Conservation (phyloP, 2,113 vertebrate species). For the Channa argus region DNA sequence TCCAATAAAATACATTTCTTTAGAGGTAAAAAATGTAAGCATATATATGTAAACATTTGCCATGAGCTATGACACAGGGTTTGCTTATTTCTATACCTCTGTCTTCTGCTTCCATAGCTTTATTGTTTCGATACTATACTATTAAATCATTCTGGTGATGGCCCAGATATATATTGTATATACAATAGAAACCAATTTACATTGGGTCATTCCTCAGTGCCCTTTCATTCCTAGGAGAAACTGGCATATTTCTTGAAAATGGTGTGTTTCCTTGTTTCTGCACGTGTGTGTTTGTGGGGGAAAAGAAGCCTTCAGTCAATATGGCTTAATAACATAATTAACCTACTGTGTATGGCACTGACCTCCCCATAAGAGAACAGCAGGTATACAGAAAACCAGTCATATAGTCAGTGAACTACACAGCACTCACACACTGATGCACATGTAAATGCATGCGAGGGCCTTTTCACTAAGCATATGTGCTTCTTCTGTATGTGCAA, state of each 20-base stretch:
- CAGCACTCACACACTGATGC: slow-evolving; percentile 8
- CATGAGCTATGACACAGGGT: slow-evolving; percentile 19
- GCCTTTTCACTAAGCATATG: background rate
- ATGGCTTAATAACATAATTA: slow-evolving; percentile 67
- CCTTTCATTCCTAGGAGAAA: slow-evolving; percentile 25
- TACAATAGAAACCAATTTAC: slow-evolving; percentile 59
- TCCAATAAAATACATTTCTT: slow-evolving; percentile 35
- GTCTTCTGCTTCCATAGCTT: slow-evolving; percentile 22
- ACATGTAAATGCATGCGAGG: slow-evolving; percentile 3
- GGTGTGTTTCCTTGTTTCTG: background rate
- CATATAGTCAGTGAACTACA: slow-evolving; percentile 31
- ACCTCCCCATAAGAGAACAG: slow-evolving; percentile 36
- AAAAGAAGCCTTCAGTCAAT: slow-evolving; percentile 57
- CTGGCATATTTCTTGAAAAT: background rate
- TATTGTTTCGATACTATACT: slow-evolving; percentile 10
- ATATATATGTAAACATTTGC: slow-evolving; percentile 27
- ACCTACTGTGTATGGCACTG: slow-evolving; percentile 52
- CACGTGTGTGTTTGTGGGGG: background rate
- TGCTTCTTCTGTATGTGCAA: background rate
- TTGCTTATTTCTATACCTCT: slow-evolving; percentile 18
- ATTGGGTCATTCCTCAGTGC: slow-evolving; percentile 46
- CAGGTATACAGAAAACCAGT: slow-evolving; percentile 27
- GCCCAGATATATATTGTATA: background rate
- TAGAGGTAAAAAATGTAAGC: slow-evolving; percentile 25
- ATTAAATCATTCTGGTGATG: slow-evolving; percentile 23